Conservation (phyloP, 37 sponge, comb jelly and placozoan genomes). For the Spongia lamella region DNA sequence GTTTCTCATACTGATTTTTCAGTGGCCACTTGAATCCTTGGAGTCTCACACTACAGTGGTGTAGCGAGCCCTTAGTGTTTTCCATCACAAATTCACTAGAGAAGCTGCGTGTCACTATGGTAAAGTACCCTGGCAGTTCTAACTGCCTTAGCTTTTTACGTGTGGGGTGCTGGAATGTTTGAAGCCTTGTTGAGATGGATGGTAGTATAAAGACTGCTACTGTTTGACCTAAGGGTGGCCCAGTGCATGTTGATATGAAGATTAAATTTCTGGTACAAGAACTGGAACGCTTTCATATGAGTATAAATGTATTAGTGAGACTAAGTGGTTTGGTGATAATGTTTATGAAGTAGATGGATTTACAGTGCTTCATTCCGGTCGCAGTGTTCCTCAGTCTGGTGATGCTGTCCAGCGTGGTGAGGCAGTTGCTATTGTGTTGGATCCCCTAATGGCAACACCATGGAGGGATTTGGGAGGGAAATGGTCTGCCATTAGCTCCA, state of each 20-base stretch:
- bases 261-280: slow-evolving; percentile 29
- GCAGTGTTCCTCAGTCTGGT: neutral
- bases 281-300: slow-evolving; percentile 11
- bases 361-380: neutral
- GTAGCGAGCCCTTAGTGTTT: slow-evolving; percentile 25
- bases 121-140: neutral
- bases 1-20: slow-evolving; percentile 25
- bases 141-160: neutral
- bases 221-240: slow-evolving; percentile 2
- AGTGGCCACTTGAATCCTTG: slow-evolving; percentile 11
- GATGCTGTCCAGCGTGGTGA: slow-evolving; percentile 12
- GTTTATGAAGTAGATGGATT: slow-evolving; percentile 38
- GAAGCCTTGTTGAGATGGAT: slow-evolving; percentile 13
- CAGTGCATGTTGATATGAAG: slow-evolving; percentile 24
- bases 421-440: slow-evolving; percentile 25
- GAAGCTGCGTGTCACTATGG: slow-evolving; percentile 8
- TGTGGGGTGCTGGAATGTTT: slow-evolving; percentile 4
- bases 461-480: slow-evolving; percentile 13
- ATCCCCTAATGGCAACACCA: neutral
- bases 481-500: slow-evolving; percentile 22
- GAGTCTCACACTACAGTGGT: slow-evolving; percentile 23
- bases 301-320: slow-evolving; percentile 36
- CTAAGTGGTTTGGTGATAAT: slow-evolving; percentile 46
- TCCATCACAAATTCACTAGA: neutral
- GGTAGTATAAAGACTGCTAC: slow-evolving; percentile 17